phyloP scores from a whole-genome alignment of 2,113 vertebrate genomes.

The Cavia aperea region DNA sequence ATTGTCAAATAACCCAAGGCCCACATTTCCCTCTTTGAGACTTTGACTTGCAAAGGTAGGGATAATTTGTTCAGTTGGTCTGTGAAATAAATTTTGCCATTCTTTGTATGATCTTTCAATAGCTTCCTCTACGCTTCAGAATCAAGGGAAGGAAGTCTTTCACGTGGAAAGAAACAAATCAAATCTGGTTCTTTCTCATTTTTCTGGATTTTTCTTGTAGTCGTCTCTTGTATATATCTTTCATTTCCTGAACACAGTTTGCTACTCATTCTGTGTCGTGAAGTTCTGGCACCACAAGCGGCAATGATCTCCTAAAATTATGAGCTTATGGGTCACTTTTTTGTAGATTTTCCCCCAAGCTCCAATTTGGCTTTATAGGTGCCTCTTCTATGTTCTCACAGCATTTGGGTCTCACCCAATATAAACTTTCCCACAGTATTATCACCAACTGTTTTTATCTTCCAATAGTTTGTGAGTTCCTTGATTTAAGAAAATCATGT shows the following conservation, averaged over 20 bases:
- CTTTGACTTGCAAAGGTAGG: not conserved
- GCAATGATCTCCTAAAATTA: not conserved
- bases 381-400: not conserved
- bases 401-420: not conserved
- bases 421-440: not conserved
- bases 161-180: not conserved
- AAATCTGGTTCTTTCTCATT: not conserved
- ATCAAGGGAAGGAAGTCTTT: slow-evolving; percentile 23
- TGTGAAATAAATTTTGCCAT: not conserved
- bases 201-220: not conserved
- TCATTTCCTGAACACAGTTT: not conserved
- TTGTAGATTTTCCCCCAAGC: not conserved
- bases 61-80: not conserved
- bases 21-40: not conserved
- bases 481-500: not conserved
- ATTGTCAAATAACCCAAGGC: not conserved
- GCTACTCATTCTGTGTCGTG: not conserved
- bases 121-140: not conserved
- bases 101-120: not conserved
- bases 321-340: not conserved
- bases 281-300: not conserved
- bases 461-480: not conserved
- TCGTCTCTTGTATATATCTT: not conserved
- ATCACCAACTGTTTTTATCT: not conserved
- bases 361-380: not conserved